Evolutionary conservation across 2,113 vertebrate species (phyloP).

Genomic region (Paradisaea rubra): DNA sequence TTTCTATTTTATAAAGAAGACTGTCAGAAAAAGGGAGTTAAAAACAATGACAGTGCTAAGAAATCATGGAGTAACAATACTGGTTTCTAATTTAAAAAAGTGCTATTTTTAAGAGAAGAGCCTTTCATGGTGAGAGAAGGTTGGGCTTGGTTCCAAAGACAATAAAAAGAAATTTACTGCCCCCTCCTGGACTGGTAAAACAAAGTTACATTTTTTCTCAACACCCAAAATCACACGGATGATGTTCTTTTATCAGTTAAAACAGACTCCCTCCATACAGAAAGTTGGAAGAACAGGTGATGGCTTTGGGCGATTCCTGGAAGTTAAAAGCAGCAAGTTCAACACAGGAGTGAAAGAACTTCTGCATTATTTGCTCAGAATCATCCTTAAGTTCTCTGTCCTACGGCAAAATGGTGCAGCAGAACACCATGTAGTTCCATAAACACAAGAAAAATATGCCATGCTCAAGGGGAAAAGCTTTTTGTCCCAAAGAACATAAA

Average conservation of each 20-base stretch:
- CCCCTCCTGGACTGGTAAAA: conserved; percentile 65
- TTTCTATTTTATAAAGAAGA: background rate
- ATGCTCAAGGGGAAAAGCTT: background rate
- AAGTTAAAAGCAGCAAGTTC: background rate
- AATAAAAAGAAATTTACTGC: conserved; percentile 68
- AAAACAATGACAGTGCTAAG: background rate
- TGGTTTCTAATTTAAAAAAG: background rate
- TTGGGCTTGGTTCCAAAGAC: background rate
- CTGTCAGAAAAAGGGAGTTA: background rate
- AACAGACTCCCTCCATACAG: background rate
- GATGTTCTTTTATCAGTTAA: background rate
- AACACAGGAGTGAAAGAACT: background rate
- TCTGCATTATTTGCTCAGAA: background rate
- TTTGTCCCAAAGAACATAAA: background rate
- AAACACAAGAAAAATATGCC: background rate
- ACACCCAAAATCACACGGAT: background rate
- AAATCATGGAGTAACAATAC: background rate
- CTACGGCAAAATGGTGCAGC: background rate
- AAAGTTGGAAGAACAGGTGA: background rate
- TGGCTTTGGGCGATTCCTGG: background rate
- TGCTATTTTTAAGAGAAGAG: background rate
- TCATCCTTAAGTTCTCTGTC: background rate
- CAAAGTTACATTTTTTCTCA: background rate
- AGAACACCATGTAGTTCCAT: background rate
- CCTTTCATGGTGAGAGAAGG: background rate